Evolutionary conservation across 2,888 invertebrate species (phyloP), one percentile per base, ranked within the genome.

Genomic region (Caenorhabditis doughertyi): DNA sequence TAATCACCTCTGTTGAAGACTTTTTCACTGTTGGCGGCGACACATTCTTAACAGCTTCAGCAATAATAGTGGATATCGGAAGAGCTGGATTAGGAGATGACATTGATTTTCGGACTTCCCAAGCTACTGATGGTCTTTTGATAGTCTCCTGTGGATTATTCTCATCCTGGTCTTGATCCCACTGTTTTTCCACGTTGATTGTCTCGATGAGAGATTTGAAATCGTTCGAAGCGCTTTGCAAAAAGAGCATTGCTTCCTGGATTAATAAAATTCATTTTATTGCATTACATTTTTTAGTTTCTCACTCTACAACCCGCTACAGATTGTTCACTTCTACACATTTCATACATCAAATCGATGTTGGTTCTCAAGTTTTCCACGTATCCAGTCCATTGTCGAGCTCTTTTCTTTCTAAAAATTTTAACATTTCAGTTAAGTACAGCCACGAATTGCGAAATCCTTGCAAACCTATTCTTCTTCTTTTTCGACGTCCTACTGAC

Each of bases 261-360:
- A n/a, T n/a, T 47, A 81, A 60, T 9, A 16, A 21, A 55, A 3
- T 62, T 25, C 16, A 65, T 42, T 21, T 55, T 23, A 7, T 16
- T 21, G 8, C 18, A 29, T 58, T 51, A 7, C 2, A 7, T 55
- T 47, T 27, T 39, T 9, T 16, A 23, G 16, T 27, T 47, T 67
- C 87, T 83, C 89, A 94, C 94, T 92, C 94, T 93, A 93, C 97
- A 97, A 93, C 97, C 97, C 0, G 95, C 95, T 87, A 96, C 94
- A 92, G 96, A 97, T 92, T 97, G 97, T 92, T 97, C 97, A 82
- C 95, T 95, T 92, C 97, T 97, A 79, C 98, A 98, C 0, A 97
- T 97, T 92, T 96, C 96, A 92, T 98, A 98, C 84, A 98, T 96
- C 92, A 97, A 97, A 88, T 97, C 96, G 55, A 97, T 96, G 44